A percentile compares a stretch with the other conserved stretches of the same genome.
These are phyloP conservation scores for Porphyrio hochstetteri DNA, from an alignment of 2,113 vertebrate species.

Conservation along the genomic window DNA sequence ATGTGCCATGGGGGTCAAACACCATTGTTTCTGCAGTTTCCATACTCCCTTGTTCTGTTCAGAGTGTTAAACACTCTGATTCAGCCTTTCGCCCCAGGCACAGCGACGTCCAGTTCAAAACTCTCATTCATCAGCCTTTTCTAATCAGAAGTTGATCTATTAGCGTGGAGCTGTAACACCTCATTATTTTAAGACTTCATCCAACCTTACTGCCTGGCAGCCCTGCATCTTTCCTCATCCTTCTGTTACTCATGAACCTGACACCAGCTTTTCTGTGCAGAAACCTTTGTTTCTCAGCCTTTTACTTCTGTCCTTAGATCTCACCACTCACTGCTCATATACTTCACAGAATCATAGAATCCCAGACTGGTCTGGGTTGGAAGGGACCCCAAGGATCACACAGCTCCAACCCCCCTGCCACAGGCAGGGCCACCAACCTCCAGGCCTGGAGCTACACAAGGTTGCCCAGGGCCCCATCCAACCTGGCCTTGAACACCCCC, in stretches of 20 bases:
- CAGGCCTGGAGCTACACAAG: too few relatives aligned
- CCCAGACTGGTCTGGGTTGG: too few relatives aligned
- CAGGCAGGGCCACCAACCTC: too few relatives aligned
- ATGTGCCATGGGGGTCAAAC: rapidly evolving
- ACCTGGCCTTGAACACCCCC: too few relatives aligned
- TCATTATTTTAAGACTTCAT: not conserved
- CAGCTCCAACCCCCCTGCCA: too few relatives aligned
- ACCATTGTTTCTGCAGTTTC: not conserved
- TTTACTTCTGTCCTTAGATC: not conserved
- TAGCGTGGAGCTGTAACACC: not conserved
- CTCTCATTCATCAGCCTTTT: not conserved
- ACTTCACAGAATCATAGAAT: too few relatives aligned
- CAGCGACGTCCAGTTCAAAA: not conserved
- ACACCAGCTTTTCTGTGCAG: not conserved
- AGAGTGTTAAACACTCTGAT: not conserved
- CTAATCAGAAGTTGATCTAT: not conserved
- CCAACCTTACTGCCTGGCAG: not conserved
- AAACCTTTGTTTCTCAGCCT: not conserved
- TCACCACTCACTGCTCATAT: not conserved
- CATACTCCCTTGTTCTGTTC: not conserved
- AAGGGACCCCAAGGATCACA: too few relatives aligned
- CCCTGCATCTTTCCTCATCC: not conserved
- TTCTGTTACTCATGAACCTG: not conserved
- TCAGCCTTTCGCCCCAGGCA: not conserved
- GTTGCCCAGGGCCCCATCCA: too few relatives aligned